These are phyloP conservation scores for Thera obeliscata DNA, from an alignment of 2,888 invertebrate species.

Conservation along the genomic window DNA sequence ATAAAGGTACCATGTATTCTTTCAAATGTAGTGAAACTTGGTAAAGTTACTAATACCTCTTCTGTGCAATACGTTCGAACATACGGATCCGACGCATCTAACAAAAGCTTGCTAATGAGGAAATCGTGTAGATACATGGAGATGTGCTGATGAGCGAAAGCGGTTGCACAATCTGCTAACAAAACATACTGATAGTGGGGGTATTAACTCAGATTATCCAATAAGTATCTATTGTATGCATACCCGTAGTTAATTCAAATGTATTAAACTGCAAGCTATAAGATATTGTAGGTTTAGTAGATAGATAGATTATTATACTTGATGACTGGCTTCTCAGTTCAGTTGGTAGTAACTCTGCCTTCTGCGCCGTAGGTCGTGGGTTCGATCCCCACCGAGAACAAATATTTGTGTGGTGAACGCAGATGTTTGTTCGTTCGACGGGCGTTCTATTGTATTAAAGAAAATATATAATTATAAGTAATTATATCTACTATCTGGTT, in stretches of 20 bases:
- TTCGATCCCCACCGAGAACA: no score
- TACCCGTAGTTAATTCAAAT: background rate
- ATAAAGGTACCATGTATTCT: no score
- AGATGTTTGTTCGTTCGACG: no score
- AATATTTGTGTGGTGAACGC: no score
- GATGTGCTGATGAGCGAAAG: constrained; percentile 73
- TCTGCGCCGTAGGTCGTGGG: no score
- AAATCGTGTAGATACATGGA: constrained; percentile 71
- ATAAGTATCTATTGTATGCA: constrained; percentile 10
- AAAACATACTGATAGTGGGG: constrained; percentile 31
- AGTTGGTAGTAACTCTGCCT: no score
- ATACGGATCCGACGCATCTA: constrained; percentile 51
- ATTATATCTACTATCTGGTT: no score
- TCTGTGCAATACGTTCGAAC: constrained; percentile 34
- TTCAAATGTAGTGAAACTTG: constrained; percentile 9
- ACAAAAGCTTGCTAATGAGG: constrained; percentile 80
- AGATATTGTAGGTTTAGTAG: no score
- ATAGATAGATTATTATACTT: no score
- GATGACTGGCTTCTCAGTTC: no score
- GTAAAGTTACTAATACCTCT: constrained; percentile 1
- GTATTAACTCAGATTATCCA: constrained; percentile 18
- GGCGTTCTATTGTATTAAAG: no score
- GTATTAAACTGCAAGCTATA: background rate
- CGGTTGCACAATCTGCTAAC: constrained; percentile 51
- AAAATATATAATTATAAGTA: no score